Percentiles rank a stretch among this genome's conserved stretches.
Evolutionary conservation across 2,113 vertebrate genomes (phyloP).

Genomic region (Bambusicola thoracicus): DNA sequence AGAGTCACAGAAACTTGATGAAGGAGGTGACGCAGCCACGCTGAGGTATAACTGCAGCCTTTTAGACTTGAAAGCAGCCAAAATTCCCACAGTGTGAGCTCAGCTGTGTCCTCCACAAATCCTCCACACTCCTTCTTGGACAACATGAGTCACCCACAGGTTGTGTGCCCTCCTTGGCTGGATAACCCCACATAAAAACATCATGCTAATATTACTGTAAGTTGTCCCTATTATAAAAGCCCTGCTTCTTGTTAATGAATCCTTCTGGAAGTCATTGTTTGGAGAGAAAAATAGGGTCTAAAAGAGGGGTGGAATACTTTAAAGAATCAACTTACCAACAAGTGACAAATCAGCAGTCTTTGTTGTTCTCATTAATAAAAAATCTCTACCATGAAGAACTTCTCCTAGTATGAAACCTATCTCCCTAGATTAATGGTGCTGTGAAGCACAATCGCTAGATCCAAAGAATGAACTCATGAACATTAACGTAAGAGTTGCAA

Average conservation of each 20-base stretch:
- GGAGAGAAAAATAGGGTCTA: background rate
- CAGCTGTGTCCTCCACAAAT: background rate
- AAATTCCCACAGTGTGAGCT: background rate
- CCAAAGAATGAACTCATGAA: background rate
- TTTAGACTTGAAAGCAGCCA: background rate
- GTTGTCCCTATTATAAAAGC: background rate
- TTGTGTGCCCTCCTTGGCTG: background rate
- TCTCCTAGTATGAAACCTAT: background rate
- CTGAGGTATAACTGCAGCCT: background rate
- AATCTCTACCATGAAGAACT: background rate
- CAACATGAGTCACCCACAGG: background rate
- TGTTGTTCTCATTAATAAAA: background rate
- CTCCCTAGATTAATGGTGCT: background rate
- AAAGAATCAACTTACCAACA: background rate
- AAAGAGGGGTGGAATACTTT: background rate
- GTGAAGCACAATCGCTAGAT: background rate
- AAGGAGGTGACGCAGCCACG: background rate
- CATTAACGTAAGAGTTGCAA: accelerated
- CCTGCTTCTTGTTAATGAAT: background rate
- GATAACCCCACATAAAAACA: background rate
- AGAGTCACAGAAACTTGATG: background rate
- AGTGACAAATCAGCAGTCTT: background rate
- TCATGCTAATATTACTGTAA: background rate
- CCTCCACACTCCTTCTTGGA: background rate
- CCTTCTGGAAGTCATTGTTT: background rate